Evolutionary conservation across 2,113 vertebrate species (phyloP).

Genomic region (Orthonyx spaldingii): DNA sequence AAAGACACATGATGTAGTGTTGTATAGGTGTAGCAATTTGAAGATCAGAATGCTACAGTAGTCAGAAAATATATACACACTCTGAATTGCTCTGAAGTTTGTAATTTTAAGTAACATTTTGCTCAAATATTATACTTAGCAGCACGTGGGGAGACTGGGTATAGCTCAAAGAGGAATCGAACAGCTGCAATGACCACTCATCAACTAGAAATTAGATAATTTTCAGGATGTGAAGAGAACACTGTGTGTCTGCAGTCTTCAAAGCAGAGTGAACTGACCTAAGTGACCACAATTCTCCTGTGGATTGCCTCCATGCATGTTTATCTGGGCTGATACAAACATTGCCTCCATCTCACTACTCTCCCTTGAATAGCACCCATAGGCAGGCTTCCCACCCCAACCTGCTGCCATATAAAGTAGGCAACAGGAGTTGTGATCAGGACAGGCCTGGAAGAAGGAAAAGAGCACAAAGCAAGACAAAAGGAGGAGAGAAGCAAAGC

Average conservation of each 20-base stretch:
- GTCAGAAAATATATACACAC: neutral
- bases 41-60: neutral
- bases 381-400: neutral
- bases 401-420: neutral
- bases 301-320: neutral
- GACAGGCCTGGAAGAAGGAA: neutral
- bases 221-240: neutral
- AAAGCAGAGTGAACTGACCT: neutral
- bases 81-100: neutral
- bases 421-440: neutral
- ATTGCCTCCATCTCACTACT: fast-evolving
- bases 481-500: neutral
- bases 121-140: neutral
- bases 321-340: neutral
- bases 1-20: neutral
- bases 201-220: neutral
- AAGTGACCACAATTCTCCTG: neutral
- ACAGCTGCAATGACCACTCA: neutral
- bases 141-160: neutral
- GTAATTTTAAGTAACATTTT: neutral
- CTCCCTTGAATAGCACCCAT: neutral
- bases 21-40: neutral
- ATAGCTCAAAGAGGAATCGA: neutral
- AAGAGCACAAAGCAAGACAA: neutral
- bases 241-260: neutral